Evolutionary conservation across 2,113 vertebrate genomes (phyloP), one percentile per base, ranked within the genome.

Genomic region (Mesocricetus auratus): DNA sequence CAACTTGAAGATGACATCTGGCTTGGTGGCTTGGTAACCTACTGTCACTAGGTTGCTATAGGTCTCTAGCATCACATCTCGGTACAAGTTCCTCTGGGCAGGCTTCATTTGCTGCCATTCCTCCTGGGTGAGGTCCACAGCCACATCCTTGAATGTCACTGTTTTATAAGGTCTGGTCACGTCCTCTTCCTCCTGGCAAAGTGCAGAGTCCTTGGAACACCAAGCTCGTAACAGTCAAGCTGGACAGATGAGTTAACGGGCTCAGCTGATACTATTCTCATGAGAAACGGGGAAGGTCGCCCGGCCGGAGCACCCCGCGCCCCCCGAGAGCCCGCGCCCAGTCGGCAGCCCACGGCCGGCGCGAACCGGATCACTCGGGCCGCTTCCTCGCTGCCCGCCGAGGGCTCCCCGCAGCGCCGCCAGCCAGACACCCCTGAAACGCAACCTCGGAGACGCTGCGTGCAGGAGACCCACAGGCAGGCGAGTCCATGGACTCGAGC

Each of bases 41-140:
- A 97, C 96, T 79, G 81, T 96, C 47, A 97, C 86, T 19, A 97
- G 89, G 94, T 97, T 97, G 91, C 94, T 96, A 7, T 97, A 97
- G 88, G 94, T 97, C 94, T 97, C 97, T 62, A 97, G 96, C 97
- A 97, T 97, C 71, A 97, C 97, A 89, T 97, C 97, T 69, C 97
- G 95, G 77, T 97, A 97, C 66, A 97, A 94, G 56, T 45, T 88
- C 50, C 96, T 96, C 86, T 97, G 90, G 86, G 95, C 95, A 96
- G 97, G 97, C 92, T 97, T 97, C 97, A 97, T 96, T 36, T 96
- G 94, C 81, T 97, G 92, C 97, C 97, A 97, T 45, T 97, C 97
- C 77, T 97, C 97, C 85, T 97, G 91, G 24, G 92, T 97, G 53
- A 97, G 56, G 69, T 97, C 94, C 91, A 97, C 94, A 45, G 96